phyloP scores from a whole-genome alignment of 1,140 invertebrate genomes.

The Papilio glaucus region DNA sequence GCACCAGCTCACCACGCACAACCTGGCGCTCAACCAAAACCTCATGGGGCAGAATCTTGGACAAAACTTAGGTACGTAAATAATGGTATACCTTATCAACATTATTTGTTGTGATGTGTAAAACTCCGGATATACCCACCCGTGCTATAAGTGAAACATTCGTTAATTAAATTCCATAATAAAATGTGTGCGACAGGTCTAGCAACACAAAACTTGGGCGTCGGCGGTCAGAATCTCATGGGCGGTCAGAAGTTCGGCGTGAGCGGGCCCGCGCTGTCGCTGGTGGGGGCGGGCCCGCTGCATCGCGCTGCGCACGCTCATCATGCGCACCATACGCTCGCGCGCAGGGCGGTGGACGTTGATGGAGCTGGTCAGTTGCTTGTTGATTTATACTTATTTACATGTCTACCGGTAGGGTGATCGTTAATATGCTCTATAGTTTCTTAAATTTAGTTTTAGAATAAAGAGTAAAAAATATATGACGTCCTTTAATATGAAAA shows the following conservation, averaged over 20 bases:
- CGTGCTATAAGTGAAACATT: neutral
- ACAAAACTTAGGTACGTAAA: slow-evolving; percentile 64
- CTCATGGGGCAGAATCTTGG: slow-evolving; percentile 70
- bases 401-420: slow-evolving; percentile 3
- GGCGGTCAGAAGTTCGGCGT: slow-evolving; percentile 57
- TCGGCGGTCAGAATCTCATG: slow-evolving; percentile 68
- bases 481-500: too few relatives aligned
- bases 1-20: slow-evolving; percentile 61
- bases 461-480: too few relatives aligned
- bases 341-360: slow-evolving; percentile 61
- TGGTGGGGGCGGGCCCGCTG: slow-evolving; percentile 50
- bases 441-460: too few relatives aligned
- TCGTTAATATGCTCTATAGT: too few relatives aligned
- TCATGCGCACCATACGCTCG: slow-evolving; percentile 61
- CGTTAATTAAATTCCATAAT: neutral
- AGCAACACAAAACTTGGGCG: slow-evolving; percentile 66
- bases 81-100: too few relatives aligned
- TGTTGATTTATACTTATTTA: slow-evolving; percentile 33
- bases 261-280: slow-evolving; percentile 47
- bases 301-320: slow-evolving; percentile 51
- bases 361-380: slow-evolving; percentile 55
- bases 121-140: too few relatives aligned
- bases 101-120: too few relatives aligned
- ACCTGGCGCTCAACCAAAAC: slow-evolving; percentile 68
- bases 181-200: slow-evolving; percentile 53